Evolutionary conservation across 2,888 invertebrate genomes (phyloP).

Genomic region (Halocaridina rubra): DNA sequence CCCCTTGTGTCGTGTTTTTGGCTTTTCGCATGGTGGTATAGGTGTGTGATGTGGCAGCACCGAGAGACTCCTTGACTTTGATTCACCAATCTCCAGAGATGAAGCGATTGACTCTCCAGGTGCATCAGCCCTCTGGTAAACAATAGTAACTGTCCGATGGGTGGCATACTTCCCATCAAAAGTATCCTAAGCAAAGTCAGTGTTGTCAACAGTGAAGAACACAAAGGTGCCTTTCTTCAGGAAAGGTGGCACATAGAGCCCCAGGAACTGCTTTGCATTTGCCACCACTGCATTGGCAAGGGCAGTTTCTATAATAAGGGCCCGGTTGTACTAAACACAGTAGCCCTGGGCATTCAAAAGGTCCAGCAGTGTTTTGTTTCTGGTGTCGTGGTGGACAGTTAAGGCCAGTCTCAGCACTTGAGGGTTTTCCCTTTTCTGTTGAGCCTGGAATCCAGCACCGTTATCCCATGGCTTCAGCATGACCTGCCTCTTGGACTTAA

Average conservation of each 20-base stretch:
- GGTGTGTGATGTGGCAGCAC: too few species aligned
- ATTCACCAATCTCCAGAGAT: slow-evolving; percentile 20
- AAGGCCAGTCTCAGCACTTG: too few species aligned
- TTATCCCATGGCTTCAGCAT: neutral
- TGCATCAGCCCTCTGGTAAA: slow-evolving; percentile 8
- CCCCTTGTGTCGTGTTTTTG: neutral
- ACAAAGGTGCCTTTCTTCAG: too few species aligned
- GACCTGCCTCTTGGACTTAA: neutral
- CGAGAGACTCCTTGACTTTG: neutral
- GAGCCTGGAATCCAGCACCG: too few species aligned
- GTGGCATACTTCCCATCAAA: too few species aligned
- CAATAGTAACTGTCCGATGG: slow-evolving; percentile 28
- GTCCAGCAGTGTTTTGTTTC: too few species aligned
- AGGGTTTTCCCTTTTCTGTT: neutral
- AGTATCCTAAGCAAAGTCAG: slow-evolving; percentile 65
- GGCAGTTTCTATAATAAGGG: slow-evolving; percentile 44
- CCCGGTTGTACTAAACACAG: slow-evolving; percentile 18
- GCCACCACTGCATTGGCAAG: slow-evolving; percentile 55
- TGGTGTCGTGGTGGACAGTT: too few species aligned
- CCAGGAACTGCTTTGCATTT: slow-evolving; percentile 40
- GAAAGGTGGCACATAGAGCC: too few species aligned
- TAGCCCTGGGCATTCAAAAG: slow-evolving; percentile 20
- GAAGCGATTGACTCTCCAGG: neutral
- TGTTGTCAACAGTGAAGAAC: slow-evolving; percentile 70
- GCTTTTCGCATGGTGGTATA: slow-evolving; percentile 24